Percentiles rank a stretch among this genome's conserved stretches.
phyloP scores from a whole-genome alignment of 2,797 vertebrate genomes.

The Chaetophractus vellerosus region DNA sequence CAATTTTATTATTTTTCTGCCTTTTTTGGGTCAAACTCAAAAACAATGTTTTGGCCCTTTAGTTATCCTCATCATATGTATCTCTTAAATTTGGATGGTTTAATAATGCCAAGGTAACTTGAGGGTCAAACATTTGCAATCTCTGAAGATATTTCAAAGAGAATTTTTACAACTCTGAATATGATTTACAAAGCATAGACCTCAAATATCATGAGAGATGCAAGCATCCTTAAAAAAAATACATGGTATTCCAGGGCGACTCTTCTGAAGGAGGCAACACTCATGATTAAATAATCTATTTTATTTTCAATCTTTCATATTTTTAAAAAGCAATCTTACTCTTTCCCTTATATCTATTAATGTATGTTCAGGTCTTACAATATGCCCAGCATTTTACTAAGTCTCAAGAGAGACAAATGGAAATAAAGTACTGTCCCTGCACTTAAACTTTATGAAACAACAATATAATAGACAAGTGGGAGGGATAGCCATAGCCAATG shows the following conservation, averaged over 20 bases:
- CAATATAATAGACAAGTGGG: not conserved
- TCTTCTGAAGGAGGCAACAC: not conserved
- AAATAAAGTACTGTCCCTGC: not conserved
- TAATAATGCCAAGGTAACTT: conserved; percentile 5
- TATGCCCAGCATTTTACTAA: not conserved
- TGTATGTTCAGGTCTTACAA: not conserved
- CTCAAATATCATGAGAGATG: not conserved
- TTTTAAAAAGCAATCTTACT: not conserved
- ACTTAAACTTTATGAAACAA: not conserved
- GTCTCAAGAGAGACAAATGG: not conserved
- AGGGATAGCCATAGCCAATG: not conserved
- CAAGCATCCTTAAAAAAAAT: not conserved
- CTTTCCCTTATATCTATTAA: not conserved
- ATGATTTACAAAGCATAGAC: not conserved
- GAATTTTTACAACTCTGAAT: not conserved
- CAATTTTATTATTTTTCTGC: conserved; percentile 19
- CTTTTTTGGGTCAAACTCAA: not conserved
- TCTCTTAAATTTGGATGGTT: not conserved
- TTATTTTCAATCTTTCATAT: conserved; percentile 9
- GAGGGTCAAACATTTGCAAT: conserved; percentile 34
- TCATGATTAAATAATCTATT: not conserved
- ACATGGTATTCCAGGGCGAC: not conserved
- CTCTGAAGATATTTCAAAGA: not conserved
- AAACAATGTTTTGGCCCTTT: not conserved
- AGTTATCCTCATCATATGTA: not conserved